Evolutionary conservation across 2,113 vertebrate genomes (phyloP).

Genomic region (Silurus asotus): DNA sequence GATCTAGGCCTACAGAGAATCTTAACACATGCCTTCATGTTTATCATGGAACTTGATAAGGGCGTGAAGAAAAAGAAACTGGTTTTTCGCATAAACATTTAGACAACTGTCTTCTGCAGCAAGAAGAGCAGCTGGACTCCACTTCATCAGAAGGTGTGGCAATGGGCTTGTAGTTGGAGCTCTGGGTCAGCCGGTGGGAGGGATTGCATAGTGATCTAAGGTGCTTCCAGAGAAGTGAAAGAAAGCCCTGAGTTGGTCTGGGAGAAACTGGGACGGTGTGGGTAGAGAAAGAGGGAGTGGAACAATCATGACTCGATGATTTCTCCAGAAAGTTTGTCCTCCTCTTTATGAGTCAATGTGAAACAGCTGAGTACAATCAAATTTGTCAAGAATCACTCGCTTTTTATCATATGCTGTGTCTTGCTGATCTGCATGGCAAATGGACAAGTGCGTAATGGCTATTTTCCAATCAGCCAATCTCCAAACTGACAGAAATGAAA

Average conservation of each 20-base stretch:
- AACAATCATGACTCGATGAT: slow-evolving; percentile 67
- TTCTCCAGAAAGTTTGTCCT: slow-evolving; percentile 67
- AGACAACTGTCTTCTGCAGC: slow-evolving; percentile 77
- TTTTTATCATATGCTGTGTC: slow-evolving; percentile 3
- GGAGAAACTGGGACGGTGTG: slow-evolving; percentile 56
- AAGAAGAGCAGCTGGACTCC: slow-evolving; percentile 76
- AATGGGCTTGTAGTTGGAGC: slow-evolving; percentile 63
- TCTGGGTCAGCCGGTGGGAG: slow-evolving; percentile 61
- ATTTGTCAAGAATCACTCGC: slow-evolving; percentile 57
- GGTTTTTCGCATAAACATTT: slow-evolving; percentile 76
- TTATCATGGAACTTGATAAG: slow-evolving; percentile 69
- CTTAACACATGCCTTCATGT: slow-evolving; percentile 66
- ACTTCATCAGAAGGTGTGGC: slow-evolving; percentile 60
- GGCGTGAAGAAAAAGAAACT: slow-evolving; percentile 71
- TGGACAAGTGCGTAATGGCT: slow-evolving; percentile 60
- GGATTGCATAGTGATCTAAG: slow-evolving; percentile 18
- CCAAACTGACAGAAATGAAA: slow-evolving; percentile 11
- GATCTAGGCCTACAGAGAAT: slow-evolving; percentile 55
- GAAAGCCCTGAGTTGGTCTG: slow-evolving; percentile 36
- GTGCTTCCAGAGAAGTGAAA: slow-evolving; percentile 48
- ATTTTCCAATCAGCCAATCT: background rate
- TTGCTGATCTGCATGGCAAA: slow-evolving; percentile 50
- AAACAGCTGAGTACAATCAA: slow-evolving; percentile 71
- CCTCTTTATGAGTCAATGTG: slow-evolving; percentile 62
- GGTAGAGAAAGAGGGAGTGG: slow-evolving; percentile 45